Conservation (phyloP, 2,113 vertebrate species). For the Columbina picui region DNA sequence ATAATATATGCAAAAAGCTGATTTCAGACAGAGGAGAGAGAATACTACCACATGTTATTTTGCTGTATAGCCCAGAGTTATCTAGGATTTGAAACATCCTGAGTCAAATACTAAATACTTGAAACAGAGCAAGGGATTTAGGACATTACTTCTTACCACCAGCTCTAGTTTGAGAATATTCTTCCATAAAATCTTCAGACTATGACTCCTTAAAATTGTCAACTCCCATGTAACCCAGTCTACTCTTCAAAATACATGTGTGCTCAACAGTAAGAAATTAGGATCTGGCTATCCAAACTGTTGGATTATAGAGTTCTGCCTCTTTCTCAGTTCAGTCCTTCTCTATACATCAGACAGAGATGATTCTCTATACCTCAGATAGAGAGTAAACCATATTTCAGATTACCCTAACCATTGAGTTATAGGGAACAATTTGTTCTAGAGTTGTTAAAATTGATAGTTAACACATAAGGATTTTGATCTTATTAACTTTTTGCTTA, state of each 20-base stretch:
- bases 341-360: background rate
- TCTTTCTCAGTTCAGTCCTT: background rate
- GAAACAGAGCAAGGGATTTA: background rate
- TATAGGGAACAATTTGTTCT: background rate
- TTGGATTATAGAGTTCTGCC: background rate
- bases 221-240: background rate
- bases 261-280: background rate
- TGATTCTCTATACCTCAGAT: background rate
- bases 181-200: background rate
- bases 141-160: background rate
- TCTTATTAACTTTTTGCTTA: background rate
- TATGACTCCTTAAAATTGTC: background rate
- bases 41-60: background rate
- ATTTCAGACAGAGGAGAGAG: background rate
- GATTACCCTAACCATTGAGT: background rate
- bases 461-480: background rate
- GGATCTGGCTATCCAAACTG: background rate
- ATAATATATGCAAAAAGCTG: background rate
- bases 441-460: background rate
- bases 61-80: background rate
- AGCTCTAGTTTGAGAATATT: background rate
- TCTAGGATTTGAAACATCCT: background rate
- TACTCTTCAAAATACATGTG: background rate
- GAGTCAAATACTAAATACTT: background rate
- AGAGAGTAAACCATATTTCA: background rate